These are phyloP conservation scores for Microtus oregoni DNA, from an alignment of 2,113 vertebrate genomes.

Conservation along the genomic window DNA sequence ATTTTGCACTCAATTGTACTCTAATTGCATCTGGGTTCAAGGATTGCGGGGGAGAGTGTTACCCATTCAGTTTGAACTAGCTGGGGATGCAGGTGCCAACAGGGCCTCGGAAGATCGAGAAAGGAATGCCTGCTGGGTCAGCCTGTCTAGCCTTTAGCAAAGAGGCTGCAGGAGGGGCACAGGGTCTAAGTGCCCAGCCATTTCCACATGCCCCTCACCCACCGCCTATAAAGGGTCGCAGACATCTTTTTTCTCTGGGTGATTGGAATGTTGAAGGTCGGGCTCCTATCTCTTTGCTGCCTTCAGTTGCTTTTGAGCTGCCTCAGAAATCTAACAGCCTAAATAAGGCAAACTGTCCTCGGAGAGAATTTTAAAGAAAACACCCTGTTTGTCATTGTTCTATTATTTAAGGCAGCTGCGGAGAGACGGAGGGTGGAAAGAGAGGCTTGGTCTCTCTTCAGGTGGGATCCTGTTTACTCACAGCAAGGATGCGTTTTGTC, in stretches of 20 bases:
- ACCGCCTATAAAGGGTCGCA: neutral
- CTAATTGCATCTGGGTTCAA: neutral
- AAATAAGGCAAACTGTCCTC: neutral
- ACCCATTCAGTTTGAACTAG: neutral
- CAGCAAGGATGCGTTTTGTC: neutral
- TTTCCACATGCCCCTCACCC: neutral
- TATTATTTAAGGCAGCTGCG: neutral
- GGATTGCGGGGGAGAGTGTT: neutral
- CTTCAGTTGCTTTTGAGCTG: neutral
- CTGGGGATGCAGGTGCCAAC: neutral
- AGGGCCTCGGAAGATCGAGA: neutral
- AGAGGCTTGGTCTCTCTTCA: neutral
- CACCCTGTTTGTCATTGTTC: neutral
- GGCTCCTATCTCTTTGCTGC: neutral
- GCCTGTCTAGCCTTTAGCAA: neutral
- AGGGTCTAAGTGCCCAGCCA: neutral
- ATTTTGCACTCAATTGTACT: neutral
- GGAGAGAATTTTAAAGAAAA: neutral
- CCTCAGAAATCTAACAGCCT: neutral
- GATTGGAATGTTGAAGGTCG: neutral
- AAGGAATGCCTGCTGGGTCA: neutral
- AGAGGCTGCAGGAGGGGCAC: neutral
- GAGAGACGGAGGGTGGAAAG: neutral
- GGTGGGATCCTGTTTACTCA: neutral
- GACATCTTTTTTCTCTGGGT: neutral